phyloP scores from a whole-genome alignment of 1,140 invertebrate genomes.

The Ceratina australensis region DNA sequence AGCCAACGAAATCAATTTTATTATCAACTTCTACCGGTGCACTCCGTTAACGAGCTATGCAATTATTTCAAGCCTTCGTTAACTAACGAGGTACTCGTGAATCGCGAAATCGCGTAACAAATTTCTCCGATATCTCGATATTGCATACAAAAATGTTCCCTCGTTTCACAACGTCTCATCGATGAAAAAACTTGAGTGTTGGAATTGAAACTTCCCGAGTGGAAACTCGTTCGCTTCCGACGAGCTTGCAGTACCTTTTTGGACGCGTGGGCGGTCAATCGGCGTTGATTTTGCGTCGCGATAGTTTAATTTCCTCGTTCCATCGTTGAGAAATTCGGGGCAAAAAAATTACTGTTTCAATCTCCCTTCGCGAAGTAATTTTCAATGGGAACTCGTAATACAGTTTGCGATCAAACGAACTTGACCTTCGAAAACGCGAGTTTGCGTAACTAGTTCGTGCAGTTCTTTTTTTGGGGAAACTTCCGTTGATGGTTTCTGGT shows the following conservation, averaged over 20 bases:
- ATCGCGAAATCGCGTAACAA: not conserved
- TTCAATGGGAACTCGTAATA: too few relatives aligned
- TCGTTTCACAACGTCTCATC: not conserved
- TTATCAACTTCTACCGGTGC: conserved; percentile 11
- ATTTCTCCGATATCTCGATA: not conserved
- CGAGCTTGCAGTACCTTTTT: not conserved
- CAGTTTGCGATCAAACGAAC: too few relatives aligned
- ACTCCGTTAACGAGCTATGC: not conserved
- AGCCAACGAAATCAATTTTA: not conserved
- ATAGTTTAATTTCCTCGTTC: conserved; percentile 19
- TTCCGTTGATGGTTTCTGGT: conserved; percentile 45
- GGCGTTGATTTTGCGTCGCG: not conserved
- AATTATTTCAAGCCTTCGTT: conserved; percentile 9
- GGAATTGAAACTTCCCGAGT: not conserved
- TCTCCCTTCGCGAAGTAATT: too few relatives aligned
- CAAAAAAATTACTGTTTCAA: not conserved
- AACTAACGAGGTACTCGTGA: not conserved
- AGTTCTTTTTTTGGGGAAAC: conserved; percentile 24
- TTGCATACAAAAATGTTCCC: not conserved
- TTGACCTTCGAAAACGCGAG: conserved; percentile 34
- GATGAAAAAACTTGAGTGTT: not conserved
- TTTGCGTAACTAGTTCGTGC: conserved; percentile 26
- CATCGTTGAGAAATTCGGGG: not conserved
- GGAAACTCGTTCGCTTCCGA: too few relatives aligned
- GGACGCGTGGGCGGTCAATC: not conserved